Evolutionary conservation across 1,140 invertebrate genomes (phyloP).

Genomic region (Holcopasites calliopsidis): DNA sequence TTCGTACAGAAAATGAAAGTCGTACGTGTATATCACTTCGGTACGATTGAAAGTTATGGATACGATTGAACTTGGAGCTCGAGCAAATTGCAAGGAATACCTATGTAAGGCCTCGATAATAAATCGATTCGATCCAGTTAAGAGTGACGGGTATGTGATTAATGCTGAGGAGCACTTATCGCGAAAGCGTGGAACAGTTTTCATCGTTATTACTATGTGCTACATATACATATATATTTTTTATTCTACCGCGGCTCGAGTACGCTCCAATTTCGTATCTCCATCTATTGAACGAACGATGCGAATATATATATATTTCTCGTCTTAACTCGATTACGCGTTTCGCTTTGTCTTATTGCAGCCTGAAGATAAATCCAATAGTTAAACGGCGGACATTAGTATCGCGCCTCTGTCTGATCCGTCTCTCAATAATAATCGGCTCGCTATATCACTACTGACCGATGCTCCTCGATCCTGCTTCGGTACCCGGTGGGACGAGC

Average conservation of each 20-base stretch:
- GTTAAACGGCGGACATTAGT: not conserved
- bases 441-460: not conserved
- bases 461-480: not conserved
- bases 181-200: slow-evolving; percentile 44
- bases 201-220: too few species aligned
- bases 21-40: too few species aligned
- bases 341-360: not conserved
- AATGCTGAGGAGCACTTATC: slow-evolving; percentile 50
- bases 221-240: too few species aligned
- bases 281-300: not conserved
- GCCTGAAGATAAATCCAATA: not conserved
- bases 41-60: not conserved
- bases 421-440: not conserved
- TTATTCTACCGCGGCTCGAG: not conserved
- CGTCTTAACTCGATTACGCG: not conserved
- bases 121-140: slow-evolving; percentile 48
- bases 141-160: slow-evolving; percentile 39
- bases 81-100: not conserved
- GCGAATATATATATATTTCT: not conserved
- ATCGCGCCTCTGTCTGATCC: not conserved
- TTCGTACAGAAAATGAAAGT: not conserved
- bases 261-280: slow-evolving; percentile 21
- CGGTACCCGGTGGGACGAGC: not conserved
- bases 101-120: slow-evolving; percentile 32
- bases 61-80: not conserved